phyloP scores from a whole-genome alignment of 2,113 vertebrate genomes.

The Salvelinus namaycush region DNA sequence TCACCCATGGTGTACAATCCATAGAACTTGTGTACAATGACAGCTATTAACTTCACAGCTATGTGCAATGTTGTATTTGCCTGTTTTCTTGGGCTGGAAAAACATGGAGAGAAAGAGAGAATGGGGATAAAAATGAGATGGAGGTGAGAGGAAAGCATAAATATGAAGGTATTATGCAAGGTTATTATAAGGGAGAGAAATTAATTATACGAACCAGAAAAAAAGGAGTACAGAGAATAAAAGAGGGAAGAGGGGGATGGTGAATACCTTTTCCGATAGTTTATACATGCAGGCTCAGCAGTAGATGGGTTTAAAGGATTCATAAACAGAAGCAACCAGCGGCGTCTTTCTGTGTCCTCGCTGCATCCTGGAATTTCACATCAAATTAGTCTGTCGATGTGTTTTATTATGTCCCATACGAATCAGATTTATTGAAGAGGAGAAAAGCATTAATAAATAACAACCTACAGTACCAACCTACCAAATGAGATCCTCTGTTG shows the following conservation, averaged over 20 bases:
- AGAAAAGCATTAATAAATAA: neutral
- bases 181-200: conserved; percentile 16
- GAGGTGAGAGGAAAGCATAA: conserved; percentile 27
- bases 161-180: conserved; percentile 42
- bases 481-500: no score
- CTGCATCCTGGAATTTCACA: no score
- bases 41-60: neutral
- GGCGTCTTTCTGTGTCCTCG: no score
- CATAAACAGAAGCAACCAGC: no score
- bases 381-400: no score
- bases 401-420: no score
- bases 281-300: conserved; percentile 17
- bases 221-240: neutral
- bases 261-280: conserved; percentile 24
- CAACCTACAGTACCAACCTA: no score
- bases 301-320: neutral
- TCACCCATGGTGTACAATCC: neutral
- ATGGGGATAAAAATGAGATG: neutral
- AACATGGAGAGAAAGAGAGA: neutral
- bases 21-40: neutral
- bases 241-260: conserved; percentile 15
- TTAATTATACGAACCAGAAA: neutral
- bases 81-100: no score
- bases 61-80: no score
- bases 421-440: neutral